Evolutionary conservation across 2,888 invertebrate genomes (phyloP), one percentile per base, ranked within the genome.

Genomic region (Blastobasis lacticolella): DNA sequence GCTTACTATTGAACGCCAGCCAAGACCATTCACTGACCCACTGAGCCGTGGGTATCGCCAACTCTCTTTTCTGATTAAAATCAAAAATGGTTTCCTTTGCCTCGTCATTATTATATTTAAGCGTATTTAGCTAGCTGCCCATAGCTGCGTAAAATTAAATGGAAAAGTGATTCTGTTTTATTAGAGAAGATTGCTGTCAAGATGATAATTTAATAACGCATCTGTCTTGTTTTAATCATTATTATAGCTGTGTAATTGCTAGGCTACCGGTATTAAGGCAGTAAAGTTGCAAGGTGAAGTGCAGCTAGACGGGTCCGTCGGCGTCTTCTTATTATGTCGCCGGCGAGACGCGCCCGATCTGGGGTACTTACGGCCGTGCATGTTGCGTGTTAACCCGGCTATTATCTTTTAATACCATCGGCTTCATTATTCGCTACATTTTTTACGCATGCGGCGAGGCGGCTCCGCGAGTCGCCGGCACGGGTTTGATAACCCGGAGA

Each of bases 401-500:
- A 82, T 84, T 86, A 87, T 86, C 83, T 82, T 81, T 86, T 86
- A 86, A 86, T 87, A 84, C 75, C 85, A 85, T 84, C 82, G 76
- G 72, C 77, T 81, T 85, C 77, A 78, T 85, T 84, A 85, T 84
- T 82, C 79, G 79, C 78, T 75, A 83, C 67, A 79, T 82, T 87
- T 86, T 88, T 88, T 86, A 82, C 83, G 71, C 71, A 73, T 72
- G 74, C 77, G 73, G 56, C 73, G 79, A 80, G 81, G 81, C 80
- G 78, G 79, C 77, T 68, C 66, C 71, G 75, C 79, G 70, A 80
- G 75, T 75, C 79, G 74, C 75, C 79, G 81, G 73, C 83, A 75
- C 80, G 87, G 75, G 88, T 88, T 88, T 87, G 88, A 88, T 88
- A 88, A 88, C 88, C 88, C 77, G 87, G 72, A 86, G 88, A 88